These are phyloP conservation scores for Eumerus sabulonum DNA, from an alignment of 2,888 invertebrate species.

Conservation along the genomic window DNA sequence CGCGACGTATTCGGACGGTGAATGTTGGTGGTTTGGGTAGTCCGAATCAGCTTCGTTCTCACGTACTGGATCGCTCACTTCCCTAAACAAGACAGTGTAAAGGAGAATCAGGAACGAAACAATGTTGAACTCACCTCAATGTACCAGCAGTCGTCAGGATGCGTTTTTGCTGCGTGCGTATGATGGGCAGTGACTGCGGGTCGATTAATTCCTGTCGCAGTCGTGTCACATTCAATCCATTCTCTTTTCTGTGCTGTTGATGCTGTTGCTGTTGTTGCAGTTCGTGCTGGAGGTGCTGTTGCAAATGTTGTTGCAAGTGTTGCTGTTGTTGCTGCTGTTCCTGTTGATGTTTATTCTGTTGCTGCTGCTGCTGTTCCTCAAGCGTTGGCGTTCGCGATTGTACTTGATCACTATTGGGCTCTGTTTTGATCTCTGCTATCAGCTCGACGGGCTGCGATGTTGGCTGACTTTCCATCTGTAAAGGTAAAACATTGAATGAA, in stretches of 20 bases:
- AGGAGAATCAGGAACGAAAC: neutral
- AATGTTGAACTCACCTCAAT: slow-evolving; percentile 70
- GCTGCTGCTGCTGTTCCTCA: slow-evolving; percentile 70
- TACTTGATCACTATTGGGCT: slow-evolving; percentile 54
- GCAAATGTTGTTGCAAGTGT: slow-evolving; percentile 72
- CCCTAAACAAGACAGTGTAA: slow-evolving; percentile 69
- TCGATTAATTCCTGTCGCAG: slow-evolving; percentile 55
- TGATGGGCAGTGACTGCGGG: slow-evolving; percentile 70
- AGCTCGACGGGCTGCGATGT: slow-evolving; percentile 71
- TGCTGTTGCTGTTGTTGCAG: slow-evolving; percentile 52
- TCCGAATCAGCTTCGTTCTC: slow-evolving; percentile 71
- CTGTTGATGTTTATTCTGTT: slow-evolving; percentile 72
- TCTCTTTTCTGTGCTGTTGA: slow-evolving; percentile 71
- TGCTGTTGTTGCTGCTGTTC: slow-evolving; percentile 72
- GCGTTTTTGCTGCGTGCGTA: slow-evolving; percentile 74
- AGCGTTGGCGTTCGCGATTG: slow-evolving; percentile 71
- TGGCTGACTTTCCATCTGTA: slow-evolving; percentile 76
- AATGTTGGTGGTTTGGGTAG: slow-evolving; percentile 75
- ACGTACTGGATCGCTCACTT: slow-evolving; percentile 74
- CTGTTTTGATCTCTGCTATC: slow-evolving; percentile 60
- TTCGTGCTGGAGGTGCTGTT: slow-evolving; percentile 60
- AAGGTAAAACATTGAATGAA: slow-evolving; percentile 71
- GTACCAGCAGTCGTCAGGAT: slow-evolving; percentile 79
- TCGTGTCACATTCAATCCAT: slow-evolving; percentile 37
- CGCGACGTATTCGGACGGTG: slow-evolving; percentile 75